Conservation (phyloP, 2,888 invertebrate genomes). For the Lithophane ornitopus region DNA sequence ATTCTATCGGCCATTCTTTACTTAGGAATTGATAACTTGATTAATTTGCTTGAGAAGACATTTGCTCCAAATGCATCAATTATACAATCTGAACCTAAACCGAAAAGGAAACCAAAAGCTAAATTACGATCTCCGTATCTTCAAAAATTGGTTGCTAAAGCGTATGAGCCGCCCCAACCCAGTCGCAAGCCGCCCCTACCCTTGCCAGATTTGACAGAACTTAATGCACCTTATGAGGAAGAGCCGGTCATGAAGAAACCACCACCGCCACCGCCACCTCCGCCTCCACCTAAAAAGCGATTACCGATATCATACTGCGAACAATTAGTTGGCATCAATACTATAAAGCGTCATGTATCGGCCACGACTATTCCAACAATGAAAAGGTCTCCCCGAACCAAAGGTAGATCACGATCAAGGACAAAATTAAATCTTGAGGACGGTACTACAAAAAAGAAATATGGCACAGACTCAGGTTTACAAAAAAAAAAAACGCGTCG, state of each 20-base stretch:
- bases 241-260: constrained; percentile 74
- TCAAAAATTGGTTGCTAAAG: constrained; percentile 76
- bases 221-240: constrained; percentile 82
- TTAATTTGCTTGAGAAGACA: constrained; percentile 74
- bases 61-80: constrained; percentile 75
- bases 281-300: constrained; percentile 82
- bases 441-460: constrained; percentile 72
- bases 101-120: constrained; percentile 70
- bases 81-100: constrained; percentile 64
- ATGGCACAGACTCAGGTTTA: constrained; percentile 71
- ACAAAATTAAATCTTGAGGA: constrained; percentile 64
- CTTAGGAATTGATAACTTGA: constrained; percentile 79
- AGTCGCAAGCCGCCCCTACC: constrained; percentile 75
- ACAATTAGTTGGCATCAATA: constrained; percentile 77
- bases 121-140: constrained; percentile 81
- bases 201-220: constrained; percentile 80
- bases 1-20: constrained; percentile 83
- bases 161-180: constrained; percentile 73
- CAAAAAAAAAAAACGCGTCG: constrained; percentile 60
- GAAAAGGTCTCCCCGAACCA: constrained; percentile 9
- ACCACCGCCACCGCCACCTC: constrained; percentile 80
- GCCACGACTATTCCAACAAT: constrained; percentile 43
- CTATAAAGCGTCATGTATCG: constrained; percentile 72
- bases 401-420: constrained; percentile 70
- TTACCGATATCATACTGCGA: constrained; percentile 79